Evolutionary conservation across 53 echinoderm and acorn worm genomes (phyloP).

Genomic region (Echinometra lucunter): DNA sequence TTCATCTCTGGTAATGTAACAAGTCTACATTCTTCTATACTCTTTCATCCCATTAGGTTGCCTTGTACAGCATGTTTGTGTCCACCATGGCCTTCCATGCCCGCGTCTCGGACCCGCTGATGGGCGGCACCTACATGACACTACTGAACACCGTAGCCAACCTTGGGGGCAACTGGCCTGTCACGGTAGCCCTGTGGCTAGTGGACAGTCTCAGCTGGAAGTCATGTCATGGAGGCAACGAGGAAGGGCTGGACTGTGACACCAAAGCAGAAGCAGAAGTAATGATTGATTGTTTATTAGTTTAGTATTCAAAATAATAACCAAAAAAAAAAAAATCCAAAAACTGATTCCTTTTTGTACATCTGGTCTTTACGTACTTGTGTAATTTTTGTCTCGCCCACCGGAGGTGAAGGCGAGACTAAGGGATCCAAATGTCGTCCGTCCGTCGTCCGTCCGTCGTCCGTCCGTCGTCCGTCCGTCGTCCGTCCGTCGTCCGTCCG

Average conservation of each 20-base stretch:
- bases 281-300: background rate
- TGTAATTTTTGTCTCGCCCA: background rate
- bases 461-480: no score
- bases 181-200: slow-evolving; percentile 85
- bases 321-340: no score
- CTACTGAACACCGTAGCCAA: slow-evolving; percentile 94
- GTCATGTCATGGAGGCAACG: slow-evolving; percentile 79
- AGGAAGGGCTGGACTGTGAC: slow-evolving; percentile 85
- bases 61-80: slow-evolving; percentile 94
- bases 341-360: background rate
- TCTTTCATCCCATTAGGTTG: slow-evolving; percentile 66
- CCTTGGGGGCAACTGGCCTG: slow-evolving; percentile 97
- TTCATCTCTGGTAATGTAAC: no score
- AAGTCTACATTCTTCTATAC: background rate
- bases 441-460: no score
- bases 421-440: no score
- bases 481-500: no score
- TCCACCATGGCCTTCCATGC: slow-evolving; percentile 91
- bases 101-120: slow-evolving; percentile 87
- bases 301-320: background rate
- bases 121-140: slow-evolving; percentile 98
- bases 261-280: slow-evolving; percentile 86
- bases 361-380: background rate
- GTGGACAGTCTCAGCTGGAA: slow-evolving; percentile 93
- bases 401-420: no score